Base-by-base conservation (phyloP, 2,888 invertebrate genomes). In the Eupeodes luniger region DNA sequence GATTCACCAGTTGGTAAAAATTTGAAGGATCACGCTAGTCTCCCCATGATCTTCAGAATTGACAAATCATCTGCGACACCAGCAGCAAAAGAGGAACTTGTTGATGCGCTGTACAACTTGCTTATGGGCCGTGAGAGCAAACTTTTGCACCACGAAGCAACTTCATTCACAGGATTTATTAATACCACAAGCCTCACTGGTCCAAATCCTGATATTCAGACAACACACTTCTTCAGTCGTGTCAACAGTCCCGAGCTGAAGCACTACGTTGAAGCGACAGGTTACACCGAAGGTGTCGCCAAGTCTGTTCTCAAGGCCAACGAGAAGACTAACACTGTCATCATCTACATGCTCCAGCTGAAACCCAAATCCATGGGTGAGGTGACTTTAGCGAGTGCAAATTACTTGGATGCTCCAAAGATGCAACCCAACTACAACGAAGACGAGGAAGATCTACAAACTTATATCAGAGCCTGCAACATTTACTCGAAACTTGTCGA, bases 11-110 rank as follows among this genome's bases (percentile, higher is more conserved):
- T 97, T 0, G 97, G 97, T 0, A 94, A 96, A 89, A 96, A 97
- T 91, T 94, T 98, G 0, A 97, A 97, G 93, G 97, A 98, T 91
- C 97, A 98, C 91, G 96, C 97, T 72, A 96, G 96, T 4, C 94
- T 96, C 66, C 93, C 93, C 1, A 91, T 93, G 0, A 91, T 93
- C 44, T 93, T 93, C 64, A 92, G 92, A 90, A 94, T 95, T 89
- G 95, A 95, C 40, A 93, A 93, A 76, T 91, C 93, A 0, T 92
- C 90, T 1, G 93, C 93, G 4, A 90, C 91, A 19, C 91, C 92
- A 4, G 91, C 92, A 34, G 91, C 92, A 92, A 79, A 94, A 92
- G 91, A 93, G 93, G 93, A 93, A 57, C 90, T 93, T 2, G 91
- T 93, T 34, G 93, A 93, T 85, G 92, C 92, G 81, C 92, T 93